Percentiles rank a stretch among this genome's conserved stretches.
These are phyloP conservation scores for Holacanthella duospinosa DNA, from an alignment of 2,888 invertebrate species.

Conservation along the genomic window DNA sequence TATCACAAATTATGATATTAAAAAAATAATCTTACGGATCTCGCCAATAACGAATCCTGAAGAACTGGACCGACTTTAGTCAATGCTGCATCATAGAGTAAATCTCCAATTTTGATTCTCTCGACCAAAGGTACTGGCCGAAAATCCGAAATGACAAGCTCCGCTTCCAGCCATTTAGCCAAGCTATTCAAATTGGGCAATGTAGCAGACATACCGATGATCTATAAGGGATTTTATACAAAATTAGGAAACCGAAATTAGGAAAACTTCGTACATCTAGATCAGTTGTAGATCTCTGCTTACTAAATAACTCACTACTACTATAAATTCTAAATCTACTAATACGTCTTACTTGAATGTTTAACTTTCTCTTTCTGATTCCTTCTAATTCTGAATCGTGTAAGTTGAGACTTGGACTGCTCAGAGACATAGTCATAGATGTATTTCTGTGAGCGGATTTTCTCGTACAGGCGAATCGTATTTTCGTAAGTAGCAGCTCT, in stretches of 20 bases:
- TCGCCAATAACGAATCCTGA: slow-evolving; percentile 13
- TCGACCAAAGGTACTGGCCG: slow-evolving; percentile 81
- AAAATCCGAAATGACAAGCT: slow-evolving; percentile 73
- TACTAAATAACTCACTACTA: too few relatives aligned
- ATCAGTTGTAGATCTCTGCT: too few relatives aligned
- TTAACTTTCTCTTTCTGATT: slow-evolving; percentile 8
- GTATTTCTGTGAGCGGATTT: background rate
- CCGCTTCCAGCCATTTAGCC: slow-evolving; percentile 79
- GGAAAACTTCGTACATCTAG: too few relatives aligned
- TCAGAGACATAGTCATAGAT: background rate
- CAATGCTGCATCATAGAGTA: slow-evolving; percentile 42
- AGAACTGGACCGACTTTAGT: slow-evolving; percentile 18
- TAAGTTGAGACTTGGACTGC: background rate
- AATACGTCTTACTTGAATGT: slow-evolving; percentile 13
- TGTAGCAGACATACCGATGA: slow-evolving; percentile 97
- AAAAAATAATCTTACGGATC: too few relatives aligned
- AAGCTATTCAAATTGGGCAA: slow-evolving; percentile 75
- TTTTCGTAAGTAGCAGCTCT: slow-evolving; percentile 84
- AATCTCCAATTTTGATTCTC: slow-evolving; percentile 59
- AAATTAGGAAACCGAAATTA: too few relatives aligned
- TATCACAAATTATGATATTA: too few relatives aligned
- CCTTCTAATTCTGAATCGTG: background rate
- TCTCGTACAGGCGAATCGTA: slow-evolving; percentile 59
- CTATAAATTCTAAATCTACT: too few relatives aligned
- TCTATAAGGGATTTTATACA: too few relatives aligned